Percentiles rank a stretch among this genome's conserved stretches.
Conservation (phyloP, 2,888 invertebrate species). For the Drosophila robusta region DNA sequence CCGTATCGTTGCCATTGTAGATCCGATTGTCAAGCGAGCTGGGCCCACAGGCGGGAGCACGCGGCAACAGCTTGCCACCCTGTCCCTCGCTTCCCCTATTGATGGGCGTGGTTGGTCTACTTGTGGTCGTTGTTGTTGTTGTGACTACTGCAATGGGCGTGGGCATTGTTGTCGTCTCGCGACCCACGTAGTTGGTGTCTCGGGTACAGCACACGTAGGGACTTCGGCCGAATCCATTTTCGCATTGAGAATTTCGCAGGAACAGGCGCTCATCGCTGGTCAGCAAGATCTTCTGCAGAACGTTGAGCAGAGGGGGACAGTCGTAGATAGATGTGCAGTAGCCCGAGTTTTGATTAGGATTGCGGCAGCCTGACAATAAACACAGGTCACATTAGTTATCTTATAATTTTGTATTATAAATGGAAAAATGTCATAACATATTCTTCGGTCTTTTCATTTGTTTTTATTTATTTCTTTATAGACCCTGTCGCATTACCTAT, state of each 20-base stretch:
- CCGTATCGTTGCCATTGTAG: conserved; percentile 87
- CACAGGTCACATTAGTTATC: not conserved
- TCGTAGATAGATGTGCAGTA: conserved; percentile 82
- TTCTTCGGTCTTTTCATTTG: too few relatives aligned
- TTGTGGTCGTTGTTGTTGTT: conserved; percentile 11
- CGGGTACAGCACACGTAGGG: conserved; percentile 83
- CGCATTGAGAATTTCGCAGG: conserved; percentile 78
- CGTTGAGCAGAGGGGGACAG: conserved; percentile 73
- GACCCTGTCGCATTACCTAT: too few relatives aligned
- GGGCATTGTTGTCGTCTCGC: conserved; percentile 21
- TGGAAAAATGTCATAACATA: too few relatives aligned
- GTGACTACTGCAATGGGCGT: not conserved
- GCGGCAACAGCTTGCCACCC: conserved; percentile 73
- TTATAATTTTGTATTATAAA: not conserved
- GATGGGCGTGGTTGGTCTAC: not conserved
- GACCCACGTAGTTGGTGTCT: conserved; percentile 59
- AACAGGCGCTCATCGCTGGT: conserved; percentile 63
- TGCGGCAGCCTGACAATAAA: conserved; percentile 86
- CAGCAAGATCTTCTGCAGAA: conserved; percentile 60
- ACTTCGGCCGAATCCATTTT: conserved; percentile 67
- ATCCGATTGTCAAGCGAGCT: conserved; percentile 86
- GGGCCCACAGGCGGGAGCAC: conserved; percentile 80
- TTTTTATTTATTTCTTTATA: too few relatives aligned
- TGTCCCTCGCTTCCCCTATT: conserved; percentile 53
- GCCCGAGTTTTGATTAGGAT: conserved; percentile 81